Evolutionary conservation across 2,113 vertebrate species (phyloP).

Genomic region (Daphoenositta chrysoptera): DNA sequence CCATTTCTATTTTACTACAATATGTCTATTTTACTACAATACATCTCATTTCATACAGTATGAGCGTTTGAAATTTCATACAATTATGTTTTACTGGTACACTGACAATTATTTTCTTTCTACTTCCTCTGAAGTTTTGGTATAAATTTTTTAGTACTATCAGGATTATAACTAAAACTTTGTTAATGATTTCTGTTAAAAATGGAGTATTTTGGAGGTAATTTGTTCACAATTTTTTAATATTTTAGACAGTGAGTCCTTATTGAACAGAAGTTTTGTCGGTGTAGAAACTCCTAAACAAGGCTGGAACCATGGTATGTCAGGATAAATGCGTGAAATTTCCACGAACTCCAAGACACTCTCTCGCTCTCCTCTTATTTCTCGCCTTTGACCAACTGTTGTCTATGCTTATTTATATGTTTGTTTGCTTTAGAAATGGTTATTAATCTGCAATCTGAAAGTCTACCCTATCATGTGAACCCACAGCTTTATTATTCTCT

Average conservation of each 20-base stretch:
- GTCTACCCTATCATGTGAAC: neutral
- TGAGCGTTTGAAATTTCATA: neutral
- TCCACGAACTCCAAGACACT: neutral
- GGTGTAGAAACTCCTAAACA: neutral
- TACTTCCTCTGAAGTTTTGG: neutral
- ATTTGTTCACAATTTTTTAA: neutral
- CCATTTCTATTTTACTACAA: neutral
- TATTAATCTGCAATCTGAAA: neutral
- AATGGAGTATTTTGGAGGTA: fast-evolving
- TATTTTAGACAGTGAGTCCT: neutral
- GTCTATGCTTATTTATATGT: neutral
- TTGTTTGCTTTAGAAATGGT: neutral
- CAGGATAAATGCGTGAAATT: neutral
- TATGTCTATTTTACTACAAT: neutral
- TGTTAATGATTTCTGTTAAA: neutral
- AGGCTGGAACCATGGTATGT: neutral
- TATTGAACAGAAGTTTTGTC: neutral
- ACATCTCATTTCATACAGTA: neutral
- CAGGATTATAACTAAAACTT: neutral
- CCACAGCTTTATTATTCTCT: neutral
- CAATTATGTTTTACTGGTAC: neutral
- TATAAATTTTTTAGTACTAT: neutral
- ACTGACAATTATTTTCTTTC: neutral
- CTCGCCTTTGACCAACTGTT: neutral
- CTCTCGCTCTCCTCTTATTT: neutral